phyloP scores from a whole-genome alignment of 23 tunicate species.

The Pegea sp. region DNA sequence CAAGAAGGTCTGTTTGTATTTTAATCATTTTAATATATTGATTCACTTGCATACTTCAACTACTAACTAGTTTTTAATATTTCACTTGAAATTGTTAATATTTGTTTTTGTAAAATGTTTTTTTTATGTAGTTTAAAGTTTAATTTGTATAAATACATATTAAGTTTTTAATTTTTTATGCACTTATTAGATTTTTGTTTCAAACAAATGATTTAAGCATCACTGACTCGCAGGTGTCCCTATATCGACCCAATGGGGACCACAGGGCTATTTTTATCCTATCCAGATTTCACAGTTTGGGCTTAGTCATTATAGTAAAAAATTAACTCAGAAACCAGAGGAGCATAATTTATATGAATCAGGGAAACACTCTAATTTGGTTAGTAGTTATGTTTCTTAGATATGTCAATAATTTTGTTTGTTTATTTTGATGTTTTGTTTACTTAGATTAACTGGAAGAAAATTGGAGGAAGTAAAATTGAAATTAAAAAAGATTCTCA shows the following conservation, averaged over 20 bases:
- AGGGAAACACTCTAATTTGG: slow-evolving; percentile 25
- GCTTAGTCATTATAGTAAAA: slow-evolving; percentile 62
- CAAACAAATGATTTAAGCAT: neutral
- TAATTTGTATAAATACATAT: too few relatives aligned
- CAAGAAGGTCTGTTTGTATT: slow-evolving; percentile 24
- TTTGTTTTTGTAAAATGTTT: neutral
- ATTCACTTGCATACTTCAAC: too few relatives aligned
- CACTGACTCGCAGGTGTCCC: slow-evolving; percentile 48
- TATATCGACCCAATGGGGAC: slow-evolving; percentile 81
- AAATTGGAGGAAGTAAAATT: too few relatives aligned
- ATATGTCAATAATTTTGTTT: too few relatives aligned
- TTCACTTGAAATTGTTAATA: too few relatives aligned
- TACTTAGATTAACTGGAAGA: too few relatives aligned
- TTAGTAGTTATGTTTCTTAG: neutral
- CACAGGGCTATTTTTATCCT: slow-evolving; percentile 77
- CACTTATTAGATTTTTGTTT: too few relatives aligned
- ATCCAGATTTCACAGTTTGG: slow-evolving; percentile 95
- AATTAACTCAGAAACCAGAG: slow-evolving; percentile 35
- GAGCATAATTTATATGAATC: slow-evolving; percentile 32
- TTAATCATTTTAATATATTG: too few relatives aligned
- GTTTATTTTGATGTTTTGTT: too few relatives aligned
- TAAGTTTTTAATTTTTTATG: too few relatives aligned
- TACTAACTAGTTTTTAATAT: too few relatives aligned
- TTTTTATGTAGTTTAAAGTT: neutral
- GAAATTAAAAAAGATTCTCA: too few relatives aligned